These are phyloP conservation scores for Melieria picta DNA, from an alignment of 2,888 invertebrate species.

Conservation along the genomic window DNA sequence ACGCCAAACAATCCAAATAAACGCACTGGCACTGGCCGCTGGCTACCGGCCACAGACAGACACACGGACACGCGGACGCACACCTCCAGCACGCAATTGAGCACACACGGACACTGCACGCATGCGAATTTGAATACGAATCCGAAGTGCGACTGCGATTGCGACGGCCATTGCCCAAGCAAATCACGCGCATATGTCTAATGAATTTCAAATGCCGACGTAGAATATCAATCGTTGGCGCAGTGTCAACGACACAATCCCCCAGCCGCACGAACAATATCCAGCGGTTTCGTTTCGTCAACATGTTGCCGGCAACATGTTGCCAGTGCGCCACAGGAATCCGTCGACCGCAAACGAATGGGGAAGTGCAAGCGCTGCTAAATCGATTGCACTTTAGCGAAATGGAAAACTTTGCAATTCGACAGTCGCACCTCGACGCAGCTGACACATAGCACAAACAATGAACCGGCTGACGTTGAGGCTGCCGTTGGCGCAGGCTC, in stretches of 20 bases:
- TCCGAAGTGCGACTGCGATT: no score
- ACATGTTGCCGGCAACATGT: not conserved
- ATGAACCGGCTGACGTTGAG: no score
- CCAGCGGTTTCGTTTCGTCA: not conserved
- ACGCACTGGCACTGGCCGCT: no score
- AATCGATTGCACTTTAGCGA: not conserved
- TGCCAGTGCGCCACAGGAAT: not conserved
- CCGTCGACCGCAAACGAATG: not conserved
- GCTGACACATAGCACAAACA: not conserved
- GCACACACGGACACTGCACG: no score
- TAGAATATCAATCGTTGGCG: not conserved
- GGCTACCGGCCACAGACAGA: no score
- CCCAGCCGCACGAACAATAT: not conserved
- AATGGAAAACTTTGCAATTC: not conserved
- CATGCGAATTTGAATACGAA: no score
- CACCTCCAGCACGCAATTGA: no score
- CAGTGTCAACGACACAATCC: constrained; percentile 6
- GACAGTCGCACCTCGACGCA: not conserved
- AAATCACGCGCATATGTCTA: not conserved
- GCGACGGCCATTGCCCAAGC: not conserved
- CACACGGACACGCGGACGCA: no score
- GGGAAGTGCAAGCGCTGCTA: not conserved
- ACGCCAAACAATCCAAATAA: no score
- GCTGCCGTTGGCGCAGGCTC: no score
- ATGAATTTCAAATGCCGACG: not conserved